These are phyloP conservation scores for Polypterus senegalus DNA, from an alignment of 2,113 vertebrate species.

Conservation along the genomic window DNA sequence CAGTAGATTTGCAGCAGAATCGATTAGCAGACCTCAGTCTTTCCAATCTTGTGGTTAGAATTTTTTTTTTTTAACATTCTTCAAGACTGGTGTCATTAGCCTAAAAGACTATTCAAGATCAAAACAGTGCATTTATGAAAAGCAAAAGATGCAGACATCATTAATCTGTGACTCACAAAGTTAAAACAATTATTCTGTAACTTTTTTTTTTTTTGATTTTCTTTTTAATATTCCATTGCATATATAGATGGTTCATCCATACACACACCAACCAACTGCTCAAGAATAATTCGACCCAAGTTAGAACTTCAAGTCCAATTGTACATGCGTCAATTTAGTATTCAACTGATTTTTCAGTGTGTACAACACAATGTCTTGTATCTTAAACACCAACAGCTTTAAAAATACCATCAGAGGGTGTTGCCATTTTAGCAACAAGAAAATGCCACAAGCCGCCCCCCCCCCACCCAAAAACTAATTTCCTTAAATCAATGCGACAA, in stretches of 20 bases:
- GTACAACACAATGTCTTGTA: constrained; percentile 65
- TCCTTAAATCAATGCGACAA: constrained; percentile 35
- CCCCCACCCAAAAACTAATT: constrained; percentile 18
- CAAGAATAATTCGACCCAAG: constrained; percentile 32
- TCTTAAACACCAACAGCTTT: constrained; percentile 72
- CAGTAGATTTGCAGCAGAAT: too few relatives aligned
- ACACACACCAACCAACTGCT: constrained; percentile 68
- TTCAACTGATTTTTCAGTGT: constrained; percentile 57
- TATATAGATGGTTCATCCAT: constrained; percentile 84
- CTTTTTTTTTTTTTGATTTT: constrained; percentile 10
- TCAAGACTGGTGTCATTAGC: too few relatives aligned
- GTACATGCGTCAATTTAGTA: constrained; percentile 72
- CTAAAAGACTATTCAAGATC: too few relatives aligned
- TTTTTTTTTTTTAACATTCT: too few relatives aligned
- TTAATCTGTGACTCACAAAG: too few relatives aligned
- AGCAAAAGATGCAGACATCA: too few relatives aligned
- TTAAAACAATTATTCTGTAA: too few relatives aligned
- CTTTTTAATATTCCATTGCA: constrained; percentile 74
- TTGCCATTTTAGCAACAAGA: constrained; percentile 70
- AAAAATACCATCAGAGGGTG: constrained; percentile 58
- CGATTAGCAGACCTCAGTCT: too few relatives aligned
- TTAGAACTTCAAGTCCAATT: constrained; percentile 68
- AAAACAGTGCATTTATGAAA: too few relatives aligned
- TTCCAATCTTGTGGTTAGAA: too few relatives aligned
- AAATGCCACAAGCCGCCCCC: constrained; percentile 64